phyloP scores from a whole-genome alignment of 2,797 vertebrate genomes.

The Brachyrhaphis roseni region DNA sequence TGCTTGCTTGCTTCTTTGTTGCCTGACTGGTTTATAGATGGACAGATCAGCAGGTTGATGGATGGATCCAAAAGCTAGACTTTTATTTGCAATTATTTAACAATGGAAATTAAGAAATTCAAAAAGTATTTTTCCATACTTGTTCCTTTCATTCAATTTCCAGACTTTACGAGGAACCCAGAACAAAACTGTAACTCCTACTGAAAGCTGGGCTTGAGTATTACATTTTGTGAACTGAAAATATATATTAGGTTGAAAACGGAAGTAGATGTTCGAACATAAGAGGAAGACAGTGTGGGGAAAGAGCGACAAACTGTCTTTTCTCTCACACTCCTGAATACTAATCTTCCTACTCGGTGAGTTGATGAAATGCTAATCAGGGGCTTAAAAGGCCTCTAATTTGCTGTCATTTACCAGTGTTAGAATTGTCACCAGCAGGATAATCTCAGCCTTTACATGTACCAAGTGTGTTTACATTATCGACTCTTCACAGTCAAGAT shows the following conservation, averaged over 20 bases:
- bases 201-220: not conserved
- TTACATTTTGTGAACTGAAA: slow-evolving; percentile 7
- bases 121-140: not conserved
- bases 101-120: not conserved
- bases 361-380: slow-evolving; percentile 68
- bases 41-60: not conserved
- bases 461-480: slow-evolving; percentile 71
- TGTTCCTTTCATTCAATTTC: not conserved
- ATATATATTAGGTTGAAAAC: slow-evolving; percentile 2
- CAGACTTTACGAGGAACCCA: not conserved
- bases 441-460: slow-evolving; percentile 68
- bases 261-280: slow-evolving; percentile 7
- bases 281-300: slow-evolving; percentile 32
- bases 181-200: slow-evolving; percentile 14
- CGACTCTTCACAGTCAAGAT: slow-evolving; percentile 57
- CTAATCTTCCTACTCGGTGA: slow-evolving; percentile 69
- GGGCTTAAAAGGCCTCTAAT: slow-evolving; percentile 73
- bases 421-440: slow-evolving; percentile 70
- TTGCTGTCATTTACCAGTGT: slow-evolving; percentile 72
- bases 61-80: not conserved
- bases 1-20: no score
- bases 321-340: slow-evolving; percentile 43
- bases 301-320: slow-evolving; percentile 10
- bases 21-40: no score
- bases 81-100: not conserved